phyloP scores from a whole-genome alignment of 2,113 vertebrate genomes.

The Fregata magnificens region DNA sequence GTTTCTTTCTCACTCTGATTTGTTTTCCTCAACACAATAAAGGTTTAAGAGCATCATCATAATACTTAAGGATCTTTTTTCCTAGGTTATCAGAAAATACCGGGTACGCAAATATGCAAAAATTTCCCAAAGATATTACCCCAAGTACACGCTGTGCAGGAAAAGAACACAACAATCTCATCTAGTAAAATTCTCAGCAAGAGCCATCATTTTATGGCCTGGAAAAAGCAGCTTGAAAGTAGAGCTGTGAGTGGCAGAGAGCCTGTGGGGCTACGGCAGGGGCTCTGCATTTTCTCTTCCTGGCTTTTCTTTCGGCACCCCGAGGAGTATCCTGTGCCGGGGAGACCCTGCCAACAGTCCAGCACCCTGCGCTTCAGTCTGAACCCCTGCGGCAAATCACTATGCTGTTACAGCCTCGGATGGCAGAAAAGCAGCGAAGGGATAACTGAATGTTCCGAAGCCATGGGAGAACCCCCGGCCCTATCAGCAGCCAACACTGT shows the following conservation, averaged over 20 bases:
- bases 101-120: neutral
- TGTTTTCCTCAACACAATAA: neutral
- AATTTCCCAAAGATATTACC: constrained; percentile 7
- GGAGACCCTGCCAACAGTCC: neutral
- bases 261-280: neutral
- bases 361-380: rapidly evolving
- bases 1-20: neutral
- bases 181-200: constrained; percentile 49
- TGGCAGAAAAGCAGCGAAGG: neutral
- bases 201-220: neutral
- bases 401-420: neutral
- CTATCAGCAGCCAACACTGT: rapidly evolving
- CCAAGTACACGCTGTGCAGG: neutral
- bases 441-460: neutral
- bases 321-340: rapidly evolving
- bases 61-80: neutral
- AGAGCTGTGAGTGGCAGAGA: constrained; percentile 18
- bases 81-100: constrained; percentile 24
- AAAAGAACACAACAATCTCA: constrained; percentile 43
- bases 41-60: constrained; percentile 29
- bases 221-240: constrained; percentile 19
- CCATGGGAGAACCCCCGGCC: neutral
- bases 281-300: neutral
- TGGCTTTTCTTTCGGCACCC: neutral
- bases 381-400: neutral